Conservation (phyloP, 2,113 vertebrate species). For the Haplochromis vanheusdeni region DNA sequence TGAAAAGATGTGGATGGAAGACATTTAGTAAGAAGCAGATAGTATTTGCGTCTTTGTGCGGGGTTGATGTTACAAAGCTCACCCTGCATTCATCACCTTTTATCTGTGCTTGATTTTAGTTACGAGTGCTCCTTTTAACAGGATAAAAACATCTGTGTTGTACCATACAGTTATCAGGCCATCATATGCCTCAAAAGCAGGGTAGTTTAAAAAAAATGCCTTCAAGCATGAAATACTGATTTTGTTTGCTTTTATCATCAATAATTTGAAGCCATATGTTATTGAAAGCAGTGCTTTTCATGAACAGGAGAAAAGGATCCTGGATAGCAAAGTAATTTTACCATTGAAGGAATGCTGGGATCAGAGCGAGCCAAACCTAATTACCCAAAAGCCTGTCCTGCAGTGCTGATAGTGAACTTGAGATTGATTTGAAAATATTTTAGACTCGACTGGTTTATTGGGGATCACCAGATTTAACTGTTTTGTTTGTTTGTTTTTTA, state of each 20-base stretch:
- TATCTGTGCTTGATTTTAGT: neutral
- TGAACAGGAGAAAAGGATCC: neutral
- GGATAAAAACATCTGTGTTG: neutral
- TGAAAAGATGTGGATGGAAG: neutral
- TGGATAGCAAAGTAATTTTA: neutral
- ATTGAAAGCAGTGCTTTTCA: neutral
- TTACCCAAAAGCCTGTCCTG: neutral
- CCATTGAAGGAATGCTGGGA: neutral
- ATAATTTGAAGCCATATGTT: neutral
- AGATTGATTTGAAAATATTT: neutral
- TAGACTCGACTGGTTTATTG: neutral
- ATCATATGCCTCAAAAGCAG: neutral
- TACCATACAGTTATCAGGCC: neutral
- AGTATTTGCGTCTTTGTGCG: neutral
- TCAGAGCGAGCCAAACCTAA: neutral
- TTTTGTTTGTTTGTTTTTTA: neutral
- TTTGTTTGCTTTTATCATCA: neutral
- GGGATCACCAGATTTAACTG: neutral
- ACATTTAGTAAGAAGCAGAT: neutral
- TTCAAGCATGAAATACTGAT: neutral
- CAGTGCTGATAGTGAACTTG: neutral
- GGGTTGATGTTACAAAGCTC: neutral
- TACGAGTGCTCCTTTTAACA: neutral
- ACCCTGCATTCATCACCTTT: neutral
- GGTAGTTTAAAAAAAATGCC: neutral